phyloP scores from a whole-genome alignment of 2,113 vertebrate genomes.

The Psammodynastes pulverulentus region DNA sequence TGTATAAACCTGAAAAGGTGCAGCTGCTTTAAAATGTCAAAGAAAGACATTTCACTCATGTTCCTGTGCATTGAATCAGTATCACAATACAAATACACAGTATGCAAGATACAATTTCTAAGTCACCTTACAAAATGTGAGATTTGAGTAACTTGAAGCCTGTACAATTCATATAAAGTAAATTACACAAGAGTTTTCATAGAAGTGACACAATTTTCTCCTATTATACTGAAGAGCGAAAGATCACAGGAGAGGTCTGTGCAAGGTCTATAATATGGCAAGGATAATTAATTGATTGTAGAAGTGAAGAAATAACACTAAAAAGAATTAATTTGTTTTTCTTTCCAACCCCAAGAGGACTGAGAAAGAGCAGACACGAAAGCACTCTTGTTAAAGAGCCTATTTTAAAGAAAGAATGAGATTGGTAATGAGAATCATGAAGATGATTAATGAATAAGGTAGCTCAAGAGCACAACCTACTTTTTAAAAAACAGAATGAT shows the following conservation, averaged over 20 bases:
- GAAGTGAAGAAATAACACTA: neutral
- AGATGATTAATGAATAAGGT: neutral
- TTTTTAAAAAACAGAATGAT: neutral
- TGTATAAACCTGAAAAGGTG: neutral
- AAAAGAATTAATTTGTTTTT: neutral
- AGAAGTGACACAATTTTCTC: neutral
- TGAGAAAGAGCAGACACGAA: neutral
- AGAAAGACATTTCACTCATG: neutral
- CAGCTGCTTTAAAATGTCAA: neutral
- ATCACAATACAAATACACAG: neutral
- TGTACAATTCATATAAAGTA: neutral
- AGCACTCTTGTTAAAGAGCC: neutral
- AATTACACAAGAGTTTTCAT: neutral
- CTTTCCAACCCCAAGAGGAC: conserved; percentile 8
- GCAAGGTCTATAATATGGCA: neutral
- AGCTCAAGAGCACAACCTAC: neutral
- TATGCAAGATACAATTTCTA: neutral
- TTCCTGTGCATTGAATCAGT: neutral
- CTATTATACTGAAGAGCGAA: neutral
- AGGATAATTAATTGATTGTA: neutral
- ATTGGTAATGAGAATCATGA: neutral
- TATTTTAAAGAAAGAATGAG: neutral
- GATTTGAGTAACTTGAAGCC: neutral
- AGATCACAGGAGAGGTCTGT: neutral
- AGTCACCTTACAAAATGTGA: neutral